phyloP scores from a whole-genome alignment of 2,888 invertebrate genomes.

The Drosophila barbarae region DNA sequence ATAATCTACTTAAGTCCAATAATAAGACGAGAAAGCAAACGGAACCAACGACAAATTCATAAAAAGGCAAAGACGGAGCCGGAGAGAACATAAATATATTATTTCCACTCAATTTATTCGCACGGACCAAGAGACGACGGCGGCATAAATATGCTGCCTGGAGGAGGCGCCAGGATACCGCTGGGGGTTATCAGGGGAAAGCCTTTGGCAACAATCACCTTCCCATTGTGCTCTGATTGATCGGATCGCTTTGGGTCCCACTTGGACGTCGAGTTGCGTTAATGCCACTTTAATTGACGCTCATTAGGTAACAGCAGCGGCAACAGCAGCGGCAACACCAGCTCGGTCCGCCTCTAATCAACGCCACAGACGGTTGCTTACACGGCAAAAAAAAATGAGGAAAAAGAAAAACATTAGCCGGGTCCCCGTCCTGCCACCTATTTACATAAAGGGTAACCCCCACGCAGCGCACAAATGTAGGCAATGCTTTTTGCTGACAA shows the following conservation, averaged over 20 bases:
- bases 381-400: neutral
- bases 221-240: conserved; percentile 35
- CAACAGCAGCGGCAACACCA: conserved; percentile 17
- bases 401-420: neutral
- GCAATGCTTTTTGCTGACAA: neutral
- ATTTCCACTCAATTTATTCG: conserved; percentile 70
- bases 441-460: neutral
- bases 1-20: conserved; percentile 68
- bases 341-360: conserved; percentile 11
- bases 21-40: conserved; percentile 45
- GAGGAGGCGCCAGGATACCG: neutral
- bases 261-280: conserved; percentile 55
- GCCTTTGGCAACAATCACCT: conserved; percentile 30
- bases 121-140: conserved; percentile 40
- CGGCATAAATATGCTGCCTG: conserved; percentile 8
- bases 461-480: neutral
- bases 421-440: neutral
- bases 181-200: conserved; percentile 1
- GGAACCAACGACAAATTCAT: conserved; percentile 58
- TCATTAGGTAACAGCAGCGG: conserved; percentile 54
- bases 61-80: conserved; percentile 44
- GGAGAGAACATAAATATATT: conserved; percentile 43
- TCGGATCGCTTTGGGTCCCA: conserved; percentile 36
- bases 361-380: conserved; percentile 1
- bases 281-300: conserved; percentile 64